Evolutionary conservation across 2,113 vertebrate species (phyloP), one percentile per base, ranked within the genome.

Genomic region (Cryptotis parvus): DNA sequence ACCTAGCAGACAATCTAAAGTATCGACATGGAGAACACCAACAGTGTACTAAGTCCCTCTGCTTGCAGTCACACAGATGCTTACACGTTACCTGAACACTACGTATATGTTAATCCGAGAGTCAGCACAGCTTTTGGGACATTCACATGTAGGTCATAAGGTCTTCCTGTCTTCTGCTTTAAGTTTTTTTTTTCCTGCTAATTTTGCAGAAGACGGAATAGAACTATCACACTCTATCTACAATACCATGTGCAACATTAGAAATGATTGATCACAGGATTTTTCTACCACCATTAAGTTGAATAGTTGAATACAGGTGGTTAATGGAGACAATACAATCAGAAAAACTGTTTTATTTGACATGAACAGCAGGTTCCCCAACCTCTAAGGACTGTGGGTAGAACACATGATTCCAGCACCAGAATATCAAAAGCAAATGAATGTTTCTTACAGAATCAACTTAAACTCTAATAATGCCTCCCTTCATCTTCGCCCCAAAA

Each of bases 401-500:
- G 43, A 80, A 43, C 58, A 35, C 61, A n/a, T 4, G 15, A 74
- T 18, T 58, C 3, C 49, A 43, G 68, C 49, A 83, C 78, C 39
- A 69, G 70, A 88, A 94, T 33, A 65, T 39, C 26, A 63, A 78
- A 26, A 77, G 66, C 45, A 75, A 75, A 3, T 65, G 77, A 65
- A 75, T 39, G 63, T 74, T 49, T 76, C 72, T 10, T 0, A 33
- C 14, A 52, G 74, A 31, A 69, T 0, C 29, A 86, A 73, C 16
- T 55, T 12, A 49, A 33, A 45, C 14, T 74, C 66, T 63, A 83
- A 45, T 63, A 83, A 45, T 43, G n/a, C 9, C 15, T 86, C 61
- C 5, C 22, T 91, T 83, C 6, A 7, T 29, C 39, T 66, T 4
- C 52, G 35, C 84, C 89, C 49, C 10, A 43, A n/a, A 41, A 37